Evolutionary conservation across 2,888 invertebrate species (phyloP), one percentile per base, ranked within the genome.

Genomic region (Pimpla rufipes): DNA sequence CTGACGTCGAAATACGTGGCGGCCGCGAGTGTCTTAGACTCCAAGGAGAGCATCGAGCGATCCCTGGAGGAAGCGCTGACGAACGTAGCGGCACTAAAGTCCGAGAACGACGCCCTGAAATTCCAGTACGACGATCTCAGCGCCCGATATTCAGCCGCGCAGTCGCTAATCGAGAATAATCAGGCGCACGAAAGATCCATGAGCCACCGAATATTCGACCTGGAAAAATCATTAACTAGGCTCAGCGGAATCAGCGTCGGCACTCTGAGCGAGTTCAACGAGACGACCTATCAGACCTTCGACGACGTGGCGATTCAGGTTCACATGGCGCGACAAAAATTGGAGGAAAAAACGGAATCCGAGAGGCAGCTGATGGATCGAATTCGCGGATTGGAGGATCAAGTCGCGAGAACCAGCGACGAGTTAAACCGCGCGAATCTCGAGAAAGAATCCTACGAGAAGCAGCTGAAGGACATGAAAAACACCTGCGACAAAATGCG

Each of bases 381-480:
- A 85, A 94, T 96, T 73, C 93, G 93, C 0, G 93, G 94, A 37
- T 90, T 96, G 13, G 95, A 95, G 87, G 93, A 94, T 0, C 94
- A 95, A 18, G 88, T 92, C 2, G 55, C 74, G 0, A 87, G 85
- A 18, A 82, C 89, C 0, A 88, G 88, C 2, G 81, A 87, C 2
- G 89, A 92, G 59, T 55, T 93, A 0, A 90, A 92, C 35, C 83
- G 89, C 2, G 88, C 91, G 0, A 90, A 91, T 84, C 77, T 90
- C 0, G 88, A 88, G 0, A 93, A 91, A 67, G 88, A 90, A n/a
- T 89, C 90, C 0, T 92, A 92, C 42, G 92, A 93, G 42, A 93
- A 93, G 62, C 92, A 93, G 75, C 57, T 93, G 10, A 93, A 93
- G 40, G 93, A 93, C 21, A 90, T 91, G 87, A 92, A 90, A 75